A percentile compares a stretch with the other conserved stretches of the same genome.
Conservation (phyloP, 2,113 vertebrate genomes). For the Paedocypris sp. region DNA sequence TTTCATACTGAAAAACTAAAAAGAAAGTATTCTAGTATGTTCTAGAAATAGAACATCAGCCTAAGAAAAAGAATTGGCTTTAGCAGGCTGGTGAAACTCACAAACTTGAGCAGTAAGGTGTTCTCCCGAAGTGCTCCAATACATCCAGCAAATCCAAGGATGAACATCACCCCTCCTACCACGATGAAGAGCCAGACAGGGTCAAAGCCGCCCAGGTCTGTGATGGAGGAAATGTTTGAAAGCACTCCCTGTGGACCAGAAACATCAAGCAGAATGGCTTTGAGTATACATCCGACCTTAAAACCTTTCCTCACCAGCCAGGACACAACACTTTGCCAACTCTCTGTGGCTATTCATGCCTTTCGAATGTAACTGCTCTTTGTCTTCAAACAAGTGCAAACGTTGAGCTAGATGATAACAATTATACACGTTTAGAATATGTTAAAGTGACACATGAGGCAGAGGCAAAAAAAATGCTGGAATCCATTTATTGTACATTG, state of each 20-base stretch:
- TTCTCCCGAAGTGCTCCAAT: constrained; percentile 86
- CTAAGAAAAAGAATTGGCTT: too few species aligned
- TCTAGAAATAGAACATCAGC: too few species aligned
- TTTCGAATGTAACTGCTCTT: too few species aligned
- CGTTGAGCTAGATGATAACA: too few species aligned
- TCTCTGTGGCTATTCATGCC: not conserved
- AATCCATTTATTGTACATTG: too few species aligned
- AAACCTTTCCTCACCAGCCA: constrained; percentile 1
- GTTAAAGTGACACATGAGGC: too few species aligned
- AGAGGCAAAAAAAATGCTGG: too few species aligned
- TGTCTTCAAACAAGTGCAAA: too few species aligned
- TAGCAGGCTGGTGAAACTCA: constrained; percentile 61
- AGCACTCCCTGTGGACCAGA: constrained; percentile 67
- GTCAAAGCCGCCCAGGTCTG: constrained; percentile 81
- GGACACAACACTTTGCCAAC: not conserved
- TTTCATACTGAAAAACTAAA: too few species aligned
- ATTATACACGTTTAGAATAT: too few species aligned
- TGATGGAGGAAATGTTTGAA: constrained; percentile 82
- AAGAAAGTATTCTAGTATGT: too few species aligned
- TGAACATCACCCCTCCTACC: constrained; percentile 79
- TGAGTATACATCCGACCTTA: not conserved
- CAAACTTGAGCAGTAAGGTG: constrained; percentile 84
- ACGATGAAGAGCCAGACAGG: constrained; percentile 90
- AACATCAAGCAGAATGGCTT: not conserved
- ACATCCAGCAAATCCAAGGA: constrained; percentile 83